phyloP scores from a whole-genome alignment of 2,113 vertebrate genomes.

The Zonotrichia leucophrys region DNA sequence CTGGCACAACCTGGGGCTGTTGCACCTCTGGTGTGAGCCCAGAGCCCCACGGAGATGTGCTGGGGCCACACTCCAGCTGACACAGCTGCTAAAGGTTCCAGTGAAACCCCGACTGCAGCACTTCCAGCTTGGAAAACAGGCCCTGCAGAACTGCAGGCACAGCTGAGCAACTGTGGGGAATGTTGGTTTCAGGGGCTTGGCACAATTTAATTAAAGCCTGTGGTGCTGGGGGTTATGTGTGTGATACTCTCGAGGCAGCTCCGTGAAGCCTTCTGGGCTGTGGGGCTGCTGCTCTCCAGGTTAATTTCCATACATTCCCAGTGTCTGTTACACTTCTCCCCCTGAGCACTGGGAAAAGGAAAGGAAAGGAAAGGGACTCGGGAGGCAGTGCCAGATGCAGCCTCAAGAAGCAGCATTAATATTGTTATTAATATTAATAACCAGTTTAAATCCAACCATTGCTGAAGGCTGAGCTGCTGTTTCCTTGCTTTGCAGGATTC shows the following conservation, averaged over 20 bases:
- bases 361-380: not conserved
- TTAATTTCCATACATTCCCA: not conserved
- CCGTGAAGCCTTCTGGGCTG: not conserved
- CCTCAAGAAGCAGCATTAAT: not conserved
- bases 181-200: not conserved
- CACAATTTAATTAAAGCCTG: not conserved
- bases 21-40: not conserved
- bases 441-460: not conserved
- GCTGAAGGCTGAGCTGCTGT: not conserved
- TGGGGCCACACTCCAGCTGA: not conserved
- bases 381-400: not conserved
- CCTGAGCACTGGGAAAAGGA: not conserved
- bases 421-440: not conserved
- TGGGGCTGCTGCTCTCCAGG: not conserved
- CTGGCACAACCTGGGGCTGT: not conserved
- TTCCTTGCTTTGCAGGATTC: not conserved
- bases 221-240: not conserved
- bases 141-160: not conserved
- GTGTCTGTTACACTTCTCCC: not conserved
- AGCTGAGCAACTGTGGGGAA: not conserved
- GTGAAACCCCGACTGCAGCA: not conserved
- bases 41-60: rapidly evolving
- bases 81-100: not conserved
- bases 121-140: not conserved
- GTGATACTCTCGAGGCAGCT: not conserved